phyloP scores from a whole-genome alignment of 2,797 vertebrate species.

The Astyanax mexicanus region DNA sequence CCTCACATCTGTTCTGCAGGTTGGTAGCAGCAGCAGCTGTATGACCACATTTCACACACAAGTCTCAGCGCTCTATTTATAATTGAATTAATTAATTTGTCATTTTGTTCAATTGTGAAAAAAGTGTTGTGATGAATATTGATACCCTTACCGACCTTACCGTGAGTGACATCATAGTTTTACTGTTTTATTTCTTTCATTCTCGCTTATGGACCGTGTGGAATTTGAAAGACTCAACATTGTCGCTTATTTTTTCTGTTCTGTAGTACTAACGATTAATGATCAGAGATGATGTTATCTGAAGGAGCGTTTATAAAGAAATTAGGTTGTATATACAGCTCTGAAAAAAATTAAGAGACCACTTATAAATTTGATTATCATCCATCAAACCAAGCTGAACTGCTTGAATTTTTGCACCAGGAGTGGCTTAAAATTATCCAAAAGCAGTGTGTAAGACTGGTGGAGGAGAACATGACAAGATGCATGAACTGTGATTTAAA shows the following conservation, averaged over 20 bases:
- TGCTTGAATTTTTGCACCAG: no score
- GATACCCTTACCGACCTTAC: constrained; percentile 19
- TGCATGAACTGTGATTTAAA: no score
- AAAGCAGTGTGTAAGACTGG: no score
- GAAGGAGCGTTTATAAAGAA: constrained; percentile 1
- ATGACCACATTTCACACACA: no score
- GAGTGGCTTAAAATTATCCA: no score
- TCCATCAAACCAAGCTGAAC: no score
- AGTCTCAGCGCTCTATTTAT: no score
- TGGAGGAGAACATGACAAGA: no score
- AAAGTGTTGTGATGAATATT: constrained; percentile 58
- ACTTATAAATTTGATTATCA: no score
- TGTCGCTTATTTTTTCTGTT: constrained; percentile 10
- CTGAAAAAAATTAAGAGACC: no score
- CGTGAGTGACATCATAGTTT: constrained; percentile 40
- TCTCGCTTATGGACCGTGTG: constrained; percentile 20
- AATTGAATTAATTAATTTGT: constrained; percentile 34
- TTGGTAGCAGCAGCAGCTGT: no score
- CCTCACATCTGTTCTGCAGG: neutral
- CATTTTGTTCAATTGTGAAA: constrained; percentile 50
- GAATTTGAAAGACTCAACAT: constrained; percentile 8
- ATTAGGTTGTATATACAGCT: constrained; percentile 35
- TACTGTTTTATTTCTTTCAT: constrained; percentile 15
- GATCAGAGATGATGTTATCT: neutral
- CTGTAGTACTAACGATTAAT: constrained; percentile 20